Base-by-base conservation (phyloP, 2,888 invertebrate species). In the Lymantria monacha region DNA sequence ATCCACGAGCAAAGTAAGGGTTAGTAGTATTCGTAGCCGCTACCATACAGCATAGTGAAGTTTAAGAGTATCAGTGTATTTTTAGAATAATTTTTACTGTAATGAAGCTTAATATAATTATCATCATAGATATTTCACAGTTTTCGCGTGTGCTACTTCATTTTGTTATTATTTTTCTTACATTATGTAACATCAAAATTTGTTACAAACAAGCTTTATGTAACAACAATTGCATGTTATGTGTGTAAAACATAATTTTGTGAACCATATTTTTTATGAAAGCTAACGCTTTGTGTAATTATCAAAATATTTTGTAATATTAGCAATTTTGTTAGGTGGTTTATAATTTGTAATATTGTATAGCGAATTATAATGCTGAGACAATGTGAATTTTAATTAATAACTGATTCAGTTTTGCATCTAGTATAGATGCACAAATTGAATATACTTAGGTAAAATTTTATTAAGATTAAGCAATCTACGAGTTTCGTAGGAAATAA, bases 121-220 rank as follows among this genome's bases (percentile, higher is more conserved):
- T 59, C 62, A 60, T 61, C 55, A 51, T 50, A 37, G 57, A 57
- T 59, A 63, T 63, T 49, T 48, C 50, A 57, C 42, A 15, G 46
- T 37, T 50, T 54, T 54, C 44, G 49, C 45, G 50, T 63, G 61
- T 51, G 43, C 51, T n/a, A 50, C 45, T 51, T 56, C 51, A 52
- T 45, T 51, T 51, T 55, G 48, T 48, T 38, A 48, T 45, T 36
- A 45, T 59, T 55, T 57, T 50, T 44, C 41, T 52, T 53, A 44
- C 49, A 57, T 65, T 66, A 54, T 57, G 60, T 54, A 64, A 63
- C 42, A 14, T 10, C 42, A 12, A 55, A 57, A 58, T 22, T n/a
- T 33, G 53, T 57, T 66, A 42, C 60, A 44, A 48, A 38, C 44
- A 30, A 30, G 3, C 12, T 59, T 55, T 51, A 56, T 49, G 57